Evolutionary conservation across 2,888 invertebrate species (phyloP).

Genomic region (Reticulitermes lucifugus): DNA sequence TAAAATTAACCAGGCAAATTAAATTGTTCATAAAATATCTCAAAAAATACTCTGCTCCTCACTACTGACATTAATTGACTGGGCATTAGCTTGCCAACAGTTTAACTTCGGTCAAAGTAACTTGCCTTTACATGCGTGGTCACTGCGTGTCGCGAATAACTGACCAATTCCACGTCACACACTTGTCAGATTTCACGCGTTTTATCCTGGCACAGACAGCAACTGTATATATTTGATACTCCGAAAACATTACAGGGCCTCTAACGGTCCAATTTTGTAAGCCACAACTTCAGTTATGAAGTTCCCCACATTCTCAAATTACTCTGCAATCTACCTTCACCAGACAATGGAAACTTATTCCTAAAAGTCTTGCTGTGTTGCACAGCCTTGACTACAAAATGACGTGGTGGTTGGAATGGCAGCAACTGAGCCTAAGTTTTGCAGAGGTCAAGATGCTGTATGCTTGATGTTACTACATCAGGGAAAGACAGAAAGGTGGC

Average conservation of each 20-base stretch:
- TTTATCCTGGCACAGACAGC: neutral
- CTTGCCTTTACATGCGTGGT: neutral
- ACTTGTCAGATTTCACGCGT: neutral
- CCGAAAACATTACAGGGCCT: neutral
- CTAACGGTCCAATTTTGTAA: neutral
- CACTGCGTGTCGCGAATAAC: neutral
- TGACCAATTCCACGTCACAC: neutral
- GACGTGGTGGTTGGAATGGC: neutral
- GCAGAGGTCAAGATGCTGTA: neutral
- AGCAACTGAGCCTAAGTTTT: neutral
- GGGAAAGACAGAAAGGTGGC: neutral
- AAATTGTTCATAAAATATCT: neutral
- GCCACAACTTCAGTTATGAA: neutral
- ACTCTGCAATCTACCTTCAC: neutral
- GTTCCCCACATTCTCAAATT: neutral
- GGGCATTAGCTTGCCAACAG: neutral
- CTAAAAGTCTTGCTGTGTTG: neutral
- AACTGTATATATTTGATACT: neutral
- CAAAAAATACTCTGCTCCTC: neutral
- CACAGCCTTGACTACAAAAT: neutral
- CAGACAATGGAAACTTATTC: neutral
- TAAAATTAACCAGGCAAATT: neutral
- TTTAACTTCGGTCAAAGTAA: neutral
- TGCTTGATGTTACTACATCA: neutral
- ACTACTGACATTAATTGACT: neutral